Evolutionary conservation across 2,888 invertebrate species (phyloP).

Genomic region (Melanophora roralis): DNA sequence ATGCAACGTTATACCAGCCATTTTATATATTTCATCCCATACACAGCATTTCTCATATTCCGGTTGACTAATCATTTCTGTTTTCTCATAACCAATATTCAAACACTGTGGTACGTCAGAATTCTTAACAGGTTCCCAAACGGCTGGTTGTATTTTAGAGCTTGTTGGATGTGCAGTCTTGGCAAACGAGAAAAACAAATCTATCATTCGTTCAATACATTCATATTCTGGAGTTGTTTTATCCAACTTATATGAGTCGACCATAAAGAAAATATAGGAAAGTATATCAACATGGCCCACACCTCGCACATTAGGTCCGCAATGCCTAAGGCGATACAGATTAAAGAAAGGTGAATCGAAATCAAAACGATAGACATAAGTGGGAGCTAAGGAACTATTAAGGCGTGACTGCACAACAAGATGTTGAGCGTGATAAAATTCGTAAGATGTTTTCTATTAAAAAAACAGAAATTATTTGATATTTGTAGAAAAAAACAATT

Average conservation of each 20-base stretch:
- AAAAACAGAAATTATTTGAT: too few species aligned
- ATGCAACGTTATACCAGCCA: slow-evolving; percentile 53
- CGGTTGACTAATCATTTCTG: slow-evolving; percentile 69
- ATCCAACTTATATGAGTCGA: slow-evolving; percentile 65
- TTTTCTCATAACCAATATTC: slow-evolving; percentile 69
- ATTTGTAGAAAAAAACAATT: slow-evolving; percentile 65
- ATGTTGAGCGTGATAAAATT: too few species aligned
- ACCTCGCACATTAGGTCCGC: slow-evolving; percentile 69
- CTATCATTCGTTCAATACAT: slow-evolving; percentile 73
- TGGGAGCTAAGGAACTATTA: slow-evolving; percentile 64
- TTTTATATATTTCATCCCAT: slow-evolving; percentile 37
- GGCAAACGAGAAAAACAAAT: slow-evolving; percentile 74
- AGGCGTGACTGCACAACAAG: too few species aligned
- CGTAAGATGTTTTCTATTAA: too few species aligned
- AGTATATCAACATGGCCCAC: slow-evolving; percentile 75
- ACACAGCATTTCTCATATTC: slow-evolving; percentile 65
- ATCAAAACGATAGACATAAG: slow-evolving; percentile 75
- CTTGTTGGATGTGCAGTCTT: slow-evolving; percentile 72
- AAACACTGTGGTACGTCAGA: slow-evolving; percentile 63
- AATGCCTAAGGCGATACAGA: slow-evolving; percentile 70
- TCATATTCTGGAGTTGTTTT: slow-evolving; percentile 69
- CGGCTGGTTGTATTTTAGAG: slow-evolving; percentile 63
- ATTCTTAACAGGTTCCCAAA: slow-evolving; percentile 66
- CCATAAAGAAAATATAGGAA: slow-evolving; percentile 73
- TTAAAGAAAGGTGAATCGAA: slow-evolving; percentile 75